A percentile compares a stretch with the other conserved stretches of the same genome.
Evolutionary conservation across 2,888 invertebrate species (phyloP).

Genomic region (Ceratothoa steindachneri): DNA sequence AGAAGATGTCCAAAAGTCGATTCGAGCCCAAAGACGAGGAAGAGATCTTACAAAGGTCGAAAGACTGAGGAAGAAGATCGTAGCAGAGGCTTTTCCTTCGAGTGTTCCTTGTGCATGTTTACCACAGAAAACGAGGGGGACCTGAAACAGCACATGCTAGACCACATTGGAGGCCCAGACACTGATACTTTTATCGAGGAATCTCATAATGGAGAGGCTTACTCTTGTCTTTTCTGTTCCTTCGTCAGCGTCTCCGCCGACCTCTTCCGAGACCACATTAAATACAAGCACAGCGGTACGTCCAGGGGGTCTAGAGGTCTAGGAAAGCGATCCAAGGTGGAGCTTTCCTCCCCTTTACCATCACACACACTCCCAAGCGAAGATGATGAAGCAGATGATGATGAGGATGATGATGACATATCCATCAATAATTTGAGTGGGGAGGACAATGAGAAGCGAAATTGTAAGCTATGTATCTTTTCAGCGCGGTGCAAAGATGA

Average conservation of each 20-base stretch:
- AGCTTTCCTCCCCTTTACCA: background rate
- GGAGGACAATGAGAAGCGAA: too few species aligned
- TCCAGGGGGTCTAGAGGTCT: background rate
- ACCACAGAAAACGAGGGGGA: background rate
- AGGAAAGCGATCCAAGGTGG: background rate
- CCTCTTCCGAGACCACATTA: background rate
- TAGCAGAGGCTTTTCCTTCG: background rate
- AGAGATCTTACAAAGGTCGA: background rate
- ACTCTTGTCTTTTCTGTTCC: background rate
- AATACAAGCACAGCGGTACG: background rate
- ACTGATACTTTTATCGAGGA: background rate
- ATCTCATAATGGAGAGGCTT: conserved; percentile 8
- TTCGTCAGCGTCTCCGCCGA: background rate
- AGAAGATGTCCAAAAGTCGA: background rate
- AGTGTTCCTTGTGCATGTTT: conserved; percentile 10
- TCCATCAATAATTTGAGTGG: background rate
- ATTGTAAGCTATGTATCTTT: background rate
- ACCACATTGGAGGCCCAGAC: conserved; percentile 2
- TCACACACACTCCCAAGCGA: background rate
- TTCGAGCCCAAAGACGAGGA: background rate
- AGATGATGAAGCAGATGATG: background rate
- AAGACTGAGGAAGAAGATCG: conserved; percentile 2
- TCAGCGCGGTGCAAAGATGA: background rate
- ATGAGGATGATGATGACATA: background rate
- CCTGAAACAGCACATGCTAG: background rate